These are phyloP conservation scores for Unio pictorum DNA, from an alignment of 2,888 invertebrate species.

Conservation along the genomic window DNA sequence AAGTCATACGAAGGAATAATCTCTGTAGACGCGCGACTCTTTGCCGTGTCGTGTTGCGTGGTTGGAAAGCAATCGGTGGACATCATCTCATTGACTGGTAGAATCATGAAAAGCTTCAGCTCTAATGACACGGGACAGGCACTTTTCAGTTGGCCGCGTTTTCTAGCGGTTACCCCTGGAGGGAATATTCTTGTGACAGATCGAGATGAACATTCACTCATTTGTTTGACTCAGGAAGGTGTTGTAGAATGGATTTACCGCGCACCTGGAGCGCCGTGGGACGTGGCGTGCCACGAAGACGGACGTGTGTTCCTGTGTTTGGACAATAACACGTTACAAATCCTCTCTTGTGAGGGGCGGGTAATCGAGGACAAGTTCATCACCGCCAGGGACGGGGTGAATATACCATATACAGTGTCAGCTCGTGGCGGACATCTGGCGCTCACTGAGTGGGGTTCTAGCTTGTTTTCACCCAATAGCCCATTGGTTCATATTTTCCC, in stretches of 20 bases:
- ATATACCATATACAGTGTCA: slow-evolving; percentile 41
- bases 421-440: slow-evolving; percentile 28
- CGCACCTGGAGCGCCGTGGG: slow-evolving; percentile 42
- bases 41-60: slow-evolving; percentile 40
- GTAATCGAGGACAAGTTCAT: slow-evolving; percentile 36
- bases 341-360: slow-evolving; percentile 33
- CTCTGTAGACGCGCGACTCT: slow-evolving; percentile 26
- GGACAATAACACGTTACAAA: slow-evolving; percentile 37
- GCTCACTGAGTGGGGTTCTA: slow-evolving; percentile 46
- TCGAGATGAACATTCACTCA: slow-evolving; percentile 35
- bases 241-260: slow-evolving; percentile 36
- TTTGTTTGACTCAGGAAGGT: slow-evolving; percentile 32
- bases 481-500: slow-evolving; percentile 33
- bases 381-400: slow-evolving; percentile 33
- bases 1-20: slow-evolving; percentile 47
- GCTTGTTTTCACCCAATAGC: slow-evolving; percentile 44
- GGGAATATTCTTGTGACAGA: slow-evolving; percentile 43
- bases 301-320: slow-evolving; percentile 39
- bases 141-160: slow-evolving; percentile 42
- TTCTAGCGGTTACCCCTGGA: slow-evolving; percentile 25
- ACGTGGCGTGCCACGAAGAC: slow-evolving; percentile 33
- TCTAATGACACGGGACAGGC: slow-evolving; percentile 22
- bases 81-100: slow-evolving; percentile 31
- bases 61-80: slow-evolving; percentile 38
- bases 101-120: slow-evolving; percentile 32